Evolutionary conservation across 2,888 invertebrate species (phyloP), one percentile per base, ranked within the genome.

Genomic region (Xanthia icteritia): DNA sequence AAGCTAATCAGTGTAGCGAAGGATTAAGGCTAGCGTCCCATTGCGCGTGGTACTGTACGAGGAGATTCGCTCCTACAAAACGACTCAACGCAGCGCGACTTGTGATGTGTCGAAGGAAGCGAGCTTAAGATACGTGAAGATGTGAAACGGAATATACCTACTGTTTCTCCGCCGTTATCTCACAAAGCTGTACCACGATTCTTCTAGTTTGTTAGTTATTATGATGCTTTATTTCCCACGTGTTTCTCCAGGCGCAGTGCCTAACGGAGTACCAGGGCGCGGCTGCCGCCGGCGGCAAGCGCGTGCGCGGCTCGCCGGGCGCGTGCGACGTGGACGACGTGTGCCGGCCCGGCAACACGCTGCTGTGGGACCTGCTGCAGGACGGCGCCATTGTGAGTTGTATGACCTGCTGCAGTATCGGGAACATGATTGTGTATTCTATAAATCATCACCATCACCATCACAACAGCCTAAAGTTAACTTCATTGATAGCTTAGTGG

Each of bases 351-450:
- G 99, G 99, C 2, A 98, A 98, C 93, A 99, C 99, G 11, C 95
- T 99, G 82, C 97, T 99, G 3, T 99, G 99, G 99, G 99, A 99
- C 96, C 96, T 99, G 83, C 96, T 99, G 84, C 99, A 99, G 94
- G 99, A 99, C 93, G 98, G 98, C 89, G 98, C 98, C 95, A 99
- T 99, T 93, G 98, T 98, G 96, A 97, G 97, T 97, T 90, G 92
- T 93, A 93, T 91, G 92, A 77, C 42, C 31, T 17, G 60, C 65
- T 15, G n/a, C 63, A 11, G 0, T 48, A 20, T 4, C 63, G 20
- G 54, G 39, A 0, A 64, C 23, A 3, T 23, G 1, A 31, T 60
- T 11, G 31, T 60, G 17, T 31, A 31, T 4, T 60, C 60, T 60
- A 9, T 31, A 9, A 60, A 13, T 58, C 6, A 58, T 58, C 27